phyloP scores from a whole-genome alignment of 2,113 vertebrate genomes.

The Muscicapa adusta region DNA sequence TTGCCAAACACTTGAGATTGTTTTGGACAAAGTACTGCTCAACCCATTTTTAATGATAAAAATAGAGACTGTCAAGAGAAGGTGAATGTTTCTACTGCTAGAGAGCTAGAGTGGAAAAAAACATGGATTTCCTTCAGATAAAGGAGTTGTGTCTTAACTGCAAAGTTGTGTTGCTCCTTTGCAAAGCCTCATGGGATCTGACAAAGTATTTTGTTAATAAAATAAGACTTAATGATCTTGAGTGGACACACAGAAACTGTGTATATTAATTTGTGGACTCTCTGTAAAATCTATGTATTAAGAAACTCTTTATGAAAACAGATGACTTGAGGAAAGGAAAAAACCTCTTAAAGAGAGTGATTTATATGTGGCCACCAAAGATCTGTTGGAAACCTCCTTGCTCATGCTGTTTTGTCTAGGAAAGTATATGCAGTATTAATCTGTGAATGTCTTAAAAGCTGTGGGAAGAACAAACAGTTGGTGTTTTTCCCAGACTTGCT shows the following conservation, averaged over 20 bases:
- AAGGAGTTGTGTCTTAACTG: neutral
- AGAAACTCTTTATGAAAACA: slow-evolving; percentile 14
- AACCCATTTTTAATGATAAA: slow-evolving; percentile 57
- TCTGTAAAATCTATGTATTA: neutral
- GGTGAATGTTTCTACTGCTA: neutral
- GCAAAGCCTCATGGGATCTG: neutral
- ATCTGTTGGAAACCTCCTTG: slow-evolving; percentile 40
- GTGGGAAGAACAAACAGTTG: slow-evolving; percentile 61
- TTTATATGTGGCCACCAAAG: slow-evolving; percentile 58
- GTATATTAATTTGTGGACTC: neutral
- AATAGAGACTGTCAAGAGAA: slow-evolving; percentile 36
- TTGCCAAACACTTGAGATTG: slow-evolving; percentile 67
- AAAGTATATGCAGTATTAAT: slow-evolving; percentile 47
- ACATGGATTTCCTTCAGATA: neutral
- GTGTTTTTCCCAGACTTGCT: slow-evolving; percentile 58
- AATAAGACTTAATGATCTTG: neutral
- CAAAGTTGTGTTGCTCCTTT: neutral
- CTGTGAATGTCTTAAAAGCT: slow-evolving; percentile 51
- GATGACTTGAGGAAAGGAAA: slow-evolving; percentile 8
- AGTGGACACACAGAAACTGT: neutral
- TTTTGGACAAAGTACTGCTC: slow-evolving; percentile 58
- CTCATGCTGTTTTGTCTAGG: slow-evolving; percentile 47
- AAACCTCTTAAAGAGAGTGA: neutral
- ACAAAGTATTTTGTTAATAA: neutral
- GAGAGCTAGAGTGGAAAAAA: neutral